A percentile compares a stretch with the other conserved stretches of the same genome.
phyloP scores from a whole-genome alignment of 2,113 vertebrate genomes.

The Larimichthys polyactis region DNA sequence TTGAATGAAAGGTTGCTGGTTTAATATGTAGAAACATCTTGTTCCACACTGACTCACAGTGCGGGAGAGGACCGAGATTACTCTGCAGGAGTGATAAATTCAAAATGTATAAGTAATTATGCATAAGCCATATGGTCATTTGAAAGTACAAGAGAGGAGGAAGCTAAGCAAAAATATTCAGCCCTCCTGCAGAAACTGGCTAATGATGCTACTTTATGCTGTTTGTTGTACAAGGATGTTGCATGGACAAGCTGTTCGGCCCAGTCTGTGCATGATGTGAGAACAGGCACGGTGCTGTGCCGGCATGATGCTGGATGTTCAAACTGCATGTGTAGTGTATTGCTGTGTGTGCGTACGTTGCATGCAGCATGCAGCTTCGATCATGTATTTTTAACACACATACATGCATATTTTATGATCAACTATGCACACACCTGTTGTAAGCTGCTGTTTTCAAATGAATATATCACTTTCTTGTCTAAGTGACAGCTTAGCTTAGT shows the following conservation, averaged over 20 bases:
- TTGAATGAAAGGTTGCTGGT: constrained; percentile 9
- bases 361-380: not conserved
- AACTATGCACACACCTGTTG: not conserved
- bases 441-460: not conserved
- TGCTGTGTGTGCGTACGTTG: not conserved
- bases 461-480: not conserved
- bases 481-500: not conserved
- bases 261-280: constrained; percentile 26
- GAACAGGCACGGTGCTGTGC: constrained; percentile 20
- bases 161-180: constrained; percentile 25
- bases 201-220: constrained; percentile 49
- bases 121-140: constrained; percentile 60
- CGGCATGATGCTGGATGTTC: constrained; percentile 26
- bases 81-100: constrained; percentile 42
- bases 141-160: constrained; percentile 40
- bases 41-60: constrained; percentile 19
- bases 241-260: constrained; percentile 47
- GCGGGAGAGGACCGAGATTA: constrained; percentile 19
- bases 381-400: not conserved
- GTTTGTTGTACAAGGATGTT: constrained; percentile 39
- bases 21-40: constrained; percentile 24
- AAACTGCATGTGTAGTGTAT: constrained; percentile 19
- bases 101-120: constrained; percentile 50
- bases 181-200: constrained; percentile 32
- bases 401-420: not conserved